Base-by-base conservation (phyloP, 2,888 invertebrate species). In the Dasypogon diadema region DNA sequence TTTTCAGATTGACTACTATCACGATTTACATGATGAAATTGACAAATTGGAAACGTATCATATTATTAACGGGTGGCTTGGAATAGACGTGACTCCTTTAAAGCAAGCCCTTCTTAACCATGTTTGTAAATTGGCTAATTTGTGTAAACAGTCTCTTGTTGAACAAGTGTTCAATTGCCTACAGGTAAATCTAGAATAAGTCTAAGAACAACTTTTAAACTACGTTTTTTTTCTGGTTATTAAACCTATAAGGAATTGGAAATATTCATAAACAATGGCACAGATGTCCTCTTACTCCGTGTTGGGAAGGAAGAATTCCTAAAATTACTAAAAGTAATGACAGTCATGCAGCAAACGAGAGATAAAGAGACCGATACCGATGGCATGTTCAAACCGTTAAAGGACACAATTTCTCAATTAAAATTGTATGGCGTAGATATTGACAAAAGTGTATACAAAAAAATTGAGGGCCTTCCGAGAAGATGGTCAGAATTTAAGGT, bases 401-500 rank as follows among this genome's bases (percentile, higher is more conserved):
- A 93, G 78, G 93, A 94, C 80, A 95, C 94, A 51, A 95, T 97
- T 65, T 92, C 95, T 77, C 88, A 97, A 8, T 88, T 98, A 6
- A 92, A 92, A 81, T 89, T 91, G 0, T 97, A 97, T 81, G 92
- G 93, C n/a, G 94, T 96, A 16, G 94, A 95, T 80, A 93, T 98
- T 85, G 90, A 92, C 0, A 95, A 96, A 79, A 92, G 92, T 79
- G 88, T 91, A 0, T 89, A 92, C 79, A 89, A 93, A 48, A 92
- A 93, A 88, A 92, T 92, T 80, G 89, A 93, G 83, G 92, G 95
- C 81, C 87, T 98, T 54, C 98, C 98, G 0, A 95, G 95, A 79
- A 91, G 90, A 81, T 98, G 98, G 98, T 89, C 89, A 68, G 92
- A 91, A 80, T 89, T 95, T 6, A 95, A 97, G 84, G 95, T 94